Evolutionary conservation across 2,888 invertebrate species (phyloP).

Genomic region (Tribolium freemani): DNA sequence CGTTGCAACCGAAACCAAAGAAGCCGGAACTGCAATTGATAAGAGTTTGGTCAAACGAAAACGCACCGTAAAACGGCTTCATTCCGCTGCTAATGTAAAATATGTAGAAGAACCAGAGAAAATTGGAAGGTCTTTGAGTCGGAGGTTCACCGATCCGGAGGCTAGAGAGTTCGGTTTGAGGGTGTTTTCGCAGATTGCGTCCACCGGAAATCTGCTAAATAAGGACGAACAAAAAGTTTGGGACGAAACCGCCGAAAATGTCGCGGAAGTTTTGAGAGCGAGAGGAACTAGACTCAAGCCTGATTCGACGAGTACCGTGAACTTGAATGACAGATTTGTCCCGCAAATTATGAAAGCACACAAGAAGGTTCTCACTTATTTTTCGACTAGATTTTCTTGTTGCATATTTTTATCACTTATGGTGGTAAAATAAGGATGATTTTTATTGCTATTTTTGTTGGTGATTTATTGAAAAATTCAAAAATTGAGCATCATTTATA

Average conservation of each 20-base stretch:
- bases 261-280: not conserved
- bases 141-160: not conserved
- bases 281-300: not conserved
- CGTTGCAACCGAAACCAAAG: not conserved
- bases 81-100: not conserved
- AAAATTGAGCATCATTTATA: too few relatives aligned
- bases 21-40: conserved; percentile 22
- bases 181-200: not conserved
- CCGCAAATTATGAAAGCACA: not conserved
- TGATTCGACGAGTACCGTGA: too few relatives aligned
- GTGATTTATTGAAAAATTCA: too few relatives aligned
- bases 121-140: not conserved
- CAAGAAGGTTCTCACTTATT: not conserved
- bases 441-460: too few relatives aligned
- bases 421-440: too few relatives aligned
- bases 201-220: not conserved
- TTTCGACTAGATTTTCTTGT: too few relatives aligned
- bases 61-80: not conserved
- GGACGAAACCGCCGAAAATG: not conserved
- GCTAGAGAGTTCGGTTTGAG: not conserved
- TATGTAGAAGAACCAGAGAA: not conserved
- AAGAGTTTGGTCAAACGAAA: conserved; percentile 4
- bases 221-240: not conserved
- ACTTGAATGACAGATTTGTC: not conserved
- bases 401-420: too few relatives aligned